Evolutionary conservation across 2,888 invertebrate species (phyloP).

Genomic region (Serripes groenlandicus): DNA sequence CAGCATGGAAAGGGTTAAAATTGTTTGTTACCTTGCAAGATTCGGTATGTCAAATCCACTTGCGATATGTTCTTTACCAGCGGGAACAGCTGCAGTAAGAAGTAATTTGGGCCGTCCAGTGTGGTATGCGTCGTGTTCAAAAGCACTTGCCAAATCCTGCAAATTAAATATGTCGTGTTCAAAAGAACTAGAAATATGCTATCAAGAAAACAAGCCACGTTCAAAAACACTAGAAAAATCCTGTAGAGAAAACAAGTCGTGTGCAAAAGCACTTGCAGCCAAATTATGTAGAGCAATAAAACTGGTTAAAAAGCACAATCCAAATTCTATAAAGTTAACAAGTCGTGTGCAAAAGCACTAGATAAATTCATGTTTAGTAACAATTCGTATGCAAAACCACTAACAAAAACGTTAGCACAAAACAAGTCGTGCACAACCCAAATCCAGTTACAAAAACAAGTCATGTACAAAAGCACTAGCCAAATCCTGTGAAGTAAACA

Average conservation of each 20-base stretch:
- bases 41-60: constrained; percentile 80
- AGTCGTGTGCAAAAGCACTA: background rate
- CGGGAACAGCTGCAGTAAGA: constrained; percentile 84
- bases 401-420: background rate
- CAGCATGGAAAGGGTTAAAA: too few species aligned
- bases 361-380: background rate
- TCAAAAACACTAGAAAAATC: background rate
- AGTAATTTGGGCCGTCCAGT: constrained; percentile 76
- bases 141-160: constrained; percentile 80
- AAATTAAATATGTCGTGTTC: background rate
- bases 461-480: background rate
- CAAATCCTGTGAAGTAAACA: background rate
- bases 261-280: background rate
- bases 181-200: background rate
- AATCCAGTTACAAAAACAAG: constrained; percentile 69
- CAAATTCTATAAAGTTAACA: background rate
- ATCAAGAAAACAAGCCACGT: background rate
- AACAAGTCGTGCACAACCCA: background rate
- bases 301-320: background rate
- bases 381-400: background rate
- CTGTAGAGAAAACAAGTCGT: background rate
- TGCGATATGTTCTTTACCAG: constrained; percentile 81
- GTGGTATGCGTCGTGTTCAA: constrained; percentile 74
- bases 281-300: background rate
- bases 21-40: constrained; percentile 69